Evolutionary conservation across 64 coral and sea anemone genomes (phyloP).

Genomic region (Pocillopora verrucosa): DNA sequence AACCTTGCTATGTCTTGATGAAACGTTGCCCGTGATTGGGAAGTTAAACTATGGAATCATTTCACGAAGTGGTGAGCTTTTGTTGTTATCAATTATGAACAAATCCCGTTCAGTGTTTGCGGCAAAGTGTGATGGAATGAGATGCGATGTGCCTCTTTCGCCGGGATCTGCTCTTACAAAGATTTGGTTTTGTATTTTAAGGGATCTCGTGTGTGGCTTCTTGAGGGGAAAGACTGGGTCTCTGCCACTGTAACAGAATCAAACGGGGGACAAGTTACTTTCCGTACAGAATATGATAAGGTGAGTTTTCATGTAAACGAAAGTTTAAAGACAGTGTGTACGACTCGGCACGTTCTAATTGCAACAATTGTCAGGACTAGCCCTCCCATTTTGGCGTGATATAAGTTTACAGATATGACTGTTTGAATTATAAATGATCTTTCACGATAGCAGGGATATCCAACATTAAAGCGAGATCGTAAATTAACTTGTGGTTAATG

Average conservation of each 20-base stretch:
- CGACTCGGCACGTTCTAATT: not conserved
- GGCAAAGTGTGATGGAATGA: constrained; percentile 63
- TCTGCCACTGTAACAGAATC: constrained; percentile 76
- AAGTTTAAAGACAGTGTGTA: not conserved
- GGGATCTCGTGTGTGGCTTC: constrained; percentile 89
- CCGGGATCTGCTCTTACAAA: not conserved
- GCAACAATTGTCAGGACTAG: no score
- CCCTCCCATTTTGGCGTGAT: no score
- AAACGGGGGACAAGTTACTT: constrained; percentile 71
- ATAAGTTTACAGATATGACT: not conserved
- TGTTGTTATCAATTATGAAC: constrained; percentile 7
- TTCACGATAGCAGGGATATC: not conserved
- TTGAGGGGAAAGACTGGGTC: constrained; percentile 93
- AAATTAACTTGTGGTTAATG: not conserved
- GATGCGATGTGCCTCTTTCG: not conserved
- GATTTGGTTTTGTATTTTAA: constrained; percentile 12
- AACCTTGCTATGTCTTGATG: not conserved
- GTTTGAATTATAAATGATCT: not conserved
- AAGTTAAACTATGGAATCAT: constrained; percentile 72
- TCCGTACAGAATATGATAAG: constrained; percentile 87
- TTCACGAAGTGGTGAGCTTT: constrained; percentile 87
- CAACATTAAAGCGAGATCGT: not conserved
- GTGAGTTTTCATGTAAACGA: constrained; percentile 25
- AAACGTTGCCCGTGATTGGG: not conserved
- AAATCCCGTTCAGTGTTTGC: not conserved